Evolutionary conservation across 2,113 vertebrate species (phyloP).

Genomic region (Hepsetus odoe): DNA sequence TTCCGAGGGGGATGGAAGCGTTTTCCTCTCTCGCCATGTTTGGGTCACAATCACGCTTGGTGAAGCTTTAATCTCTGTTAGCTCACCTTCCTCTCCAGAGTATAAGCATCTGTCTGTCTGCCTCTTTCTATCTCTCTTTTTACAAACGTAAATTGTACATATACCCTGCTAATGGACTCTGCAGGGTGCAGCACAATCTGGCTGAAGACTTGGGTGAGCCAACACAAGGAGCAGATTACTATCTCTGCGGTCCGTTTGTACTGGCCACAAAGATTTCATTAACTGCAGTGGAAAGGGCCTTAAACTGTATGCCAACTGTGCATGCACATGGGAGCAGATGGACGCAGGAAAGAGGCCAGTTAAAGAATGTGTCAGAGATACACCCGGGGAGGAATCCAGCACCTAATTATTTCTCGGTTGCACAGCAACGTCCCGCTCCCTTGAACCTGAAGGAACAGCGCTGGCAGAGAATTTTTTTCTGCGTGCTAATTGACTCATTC

Average conservation of each 20-base stretch:
- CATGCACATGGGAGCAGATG: conserved; percentile 21
- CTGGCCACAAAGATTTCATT: conserved; percentile 45
- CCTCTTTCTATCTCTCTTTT: background rate
- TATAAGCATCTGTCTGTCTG: conserved; percentile 29
- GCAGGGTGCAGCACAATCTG: conserved; percentile 36
- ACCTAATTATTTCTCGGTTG: conserved; percentile 42
- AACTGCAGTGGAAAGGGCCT: conserved; percentile 1
- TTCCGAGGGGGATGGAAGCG: conserved; percentile 38
- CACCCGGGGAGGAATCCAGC: conserved; percentile 34
- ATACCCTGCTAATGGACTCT: conserved; percentile 15
- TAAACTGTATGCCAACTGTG: conserved; percentile 34
- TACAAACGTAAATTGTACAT: too few species aligned
- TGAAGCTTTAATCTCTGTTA: conserved; percentile 49
- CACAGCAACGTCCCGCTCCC: conserved; percentile 34
- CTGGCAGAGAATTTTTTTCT: conserved; percentile 29
- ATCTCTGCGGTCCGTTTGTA: conserved; percentile 22
- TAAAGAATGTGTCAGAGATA: conserved; percentile 34
- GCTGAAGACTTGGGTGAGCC: conserved; percentile 10
- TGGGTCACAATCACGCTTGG: conserved; percentile 55
- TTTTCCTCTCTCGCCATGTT: conserved; percentile 45
- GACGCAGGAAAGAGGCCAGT: conserved; percentile 19
- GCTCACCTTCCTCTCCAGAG: conserved; percentile 39
- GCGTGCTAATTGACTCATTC: conserved; percentile 45
- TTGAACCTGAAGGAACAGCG: conserved; percentile 20
- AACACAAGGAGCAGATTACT: conserved; percentile 26